Conservation (phyloP, 2,113 vertebrate genomes). For the Syngnathus typhle region DNA sequence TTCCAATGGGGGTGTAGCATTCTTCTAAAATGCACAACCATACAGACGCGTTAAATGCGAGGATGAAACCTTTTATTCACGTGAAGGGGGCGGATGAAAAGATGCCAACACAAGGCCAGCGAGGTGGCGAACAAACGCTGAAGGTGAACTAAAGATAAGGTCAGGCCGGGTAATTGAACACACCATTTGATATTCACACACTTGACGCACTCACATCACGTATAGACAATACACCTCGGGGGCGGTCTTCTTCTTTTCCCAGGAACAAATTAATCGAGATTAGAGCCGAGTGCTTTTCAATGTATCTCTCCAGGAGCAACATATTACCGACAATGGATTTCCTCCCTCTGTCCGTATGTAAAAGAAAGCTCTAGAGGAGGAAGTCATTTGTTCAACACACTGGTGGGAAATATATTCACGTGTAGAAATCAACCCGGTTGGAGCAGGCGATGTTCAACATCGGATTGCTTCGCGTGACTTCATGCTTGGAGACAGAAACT, state of each 20-base stretch:
- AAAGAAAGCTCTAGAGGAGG: background rate
- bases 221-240: background rate
- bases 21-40: constrained; percentile 21
- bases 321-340: background rate
- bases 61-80: constrained; percentile 38
- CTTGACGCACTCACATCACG: background rate
- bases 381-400: background rate
- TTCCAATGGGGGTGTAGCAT: too few species aligned
- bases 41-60: constrained; percentile 19
- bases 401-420: background rate
- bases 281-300: constrained; percentile 13
- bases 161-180: constrained; percentile 5
- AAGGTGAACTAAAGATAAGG: background rate
- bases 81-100: constrained; percentile 12
- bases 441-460: background rate
- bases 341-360: background rate
- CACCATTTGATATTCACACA: constrained; percentile 32
- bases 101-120: constrained; percentile 27
- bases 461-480: too few species aligned
- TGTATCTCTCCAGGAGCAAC: background rate
- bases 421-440: background rate
- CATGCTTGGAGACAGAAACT: too few species aligned
- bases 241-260: constrained; percentile 35
- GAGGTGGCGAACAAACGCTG: constrained; percentile 12
- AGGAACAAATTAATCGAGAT: constrained; percentile 14